Conservation (phyloP, 2,113 vertebrate species). For the Gnathonemus echidnorhynchus region DNA sequence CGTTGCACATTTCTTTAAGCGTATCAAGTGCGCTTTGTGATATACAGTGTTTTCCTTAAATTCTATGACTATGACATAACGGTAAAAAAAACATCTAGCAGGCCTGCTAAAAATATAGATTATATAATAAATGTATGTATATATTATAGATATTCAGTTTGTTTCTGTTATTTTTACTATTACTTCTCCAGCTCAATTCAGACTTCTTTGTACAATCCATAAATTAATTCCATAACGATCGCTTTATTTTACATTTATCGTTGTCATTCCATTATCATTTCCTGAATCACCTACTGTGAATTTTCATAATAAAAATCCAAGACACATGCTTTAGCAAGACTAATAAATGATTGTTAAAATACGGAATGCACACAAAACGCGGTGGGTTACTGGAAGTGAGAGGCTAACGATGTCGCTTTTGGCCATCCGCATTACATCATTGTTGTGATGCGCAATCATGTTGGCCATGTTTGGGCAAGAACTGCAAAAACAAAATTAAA, state of each 20-base stretch:
- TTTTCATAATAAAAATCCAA: neutral
- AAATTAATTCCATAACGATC: neutral
- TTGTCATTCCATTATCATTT: neutral
- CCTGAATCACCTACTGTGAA: neutral
- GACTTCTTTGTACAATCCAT: neutral
- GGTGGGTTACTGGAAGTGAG: neutral
- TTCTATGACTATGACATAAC: neutral
- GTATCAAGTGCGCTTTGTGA: neutral
- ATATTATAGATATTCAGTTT: neutral
- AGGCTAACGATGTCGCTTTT: slow-evolving; percentile 10
- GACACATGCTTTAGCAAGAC: neutral
- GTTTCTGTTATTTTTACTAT: neutral
- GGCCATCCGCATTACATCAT: slow-evolving; percentile 58
- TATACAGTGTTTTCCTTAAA: neutral
- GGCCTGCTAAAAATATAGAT: neutral
- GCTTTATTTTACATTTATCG: neutral
- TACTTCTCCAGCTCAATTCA: neutral
- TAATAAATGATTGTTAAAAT: neutral
- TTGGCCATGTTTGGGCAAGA: neutral
- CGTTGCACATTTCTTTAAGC: neutral
- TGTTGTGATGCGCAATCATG: slow-evolving; percentile 13
- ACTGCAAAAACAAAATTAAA: neutral
- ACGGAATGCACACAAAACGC: neutral
- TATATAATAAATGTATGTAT: neutral
- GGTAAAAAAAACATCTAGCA: neutral